phyloP scores from a whole-genome alignment of 2,888 invertebrate species.

The Phortica magna region DNA sequence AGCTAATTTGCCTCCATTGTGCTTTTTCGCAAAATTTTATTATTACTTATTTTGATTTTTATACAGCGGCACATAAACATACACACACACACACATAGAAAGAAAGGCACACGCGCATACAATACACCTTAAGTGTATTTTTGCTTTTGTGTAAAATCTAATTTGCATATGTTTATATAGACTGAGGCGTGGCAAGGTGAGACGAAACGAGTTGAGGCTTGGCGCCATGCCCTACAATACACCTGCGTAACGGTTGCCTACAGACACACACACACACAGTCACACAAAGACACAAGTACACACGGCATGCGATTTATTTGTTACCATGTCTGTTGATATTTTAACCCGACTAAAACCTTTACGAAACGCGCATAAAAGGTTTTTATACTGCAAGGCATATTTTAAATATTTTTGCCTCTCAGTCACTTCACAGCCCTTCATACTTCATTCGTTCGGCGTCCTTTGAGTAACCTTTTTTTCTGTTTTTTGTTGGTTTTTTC shows the following conservation, averaged over 20 bases:
- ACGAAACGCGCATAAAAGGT: conserved; percentile 21
- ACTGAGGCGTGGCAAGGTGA: neutral
- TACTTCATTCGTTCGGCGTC: neutral
- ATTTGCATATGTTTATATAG: conserved; percentile 38
- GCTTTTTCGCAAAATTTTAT: conserved; percentile 21
- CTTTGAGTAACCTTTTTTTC: neutral
- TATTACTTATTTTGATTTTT: conserved; percentile 33
- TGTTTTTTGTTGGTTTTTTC: neutral
- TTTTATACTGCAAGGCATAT: conserved; percentile 32
- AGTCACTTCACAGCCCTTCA: neutral
- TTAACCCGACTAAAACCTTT: conserved; percentile 21
- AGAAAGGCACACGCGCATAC: conserved; percentile 21
- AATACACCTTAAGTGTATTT: conserved; percentile 28
- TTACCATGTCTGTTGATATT: neutral
- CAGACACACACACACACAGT: neutral
- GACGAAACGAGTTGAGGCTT: no score
- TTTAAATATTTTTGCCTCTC: conserved; percentile 22
- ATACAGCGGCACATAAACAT: neutral
- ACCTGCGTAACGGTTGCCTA: neutral
- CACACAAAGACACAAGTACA: neutral
- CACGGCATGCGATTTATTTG: conserved; percentile 9
- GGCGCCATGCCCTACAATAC: neutral
- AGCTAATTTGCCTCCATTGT: conserved; percentile 31
- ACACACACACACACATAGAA: conserved; percentile 30
- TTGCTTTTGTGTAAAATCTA: conserved; percentile 35